Percentiles rank a stretch among this genome's conserved stretches.
Conservation (phyloP, 2,888 invertebrate species). For the Adela reaumurella region DNA sequence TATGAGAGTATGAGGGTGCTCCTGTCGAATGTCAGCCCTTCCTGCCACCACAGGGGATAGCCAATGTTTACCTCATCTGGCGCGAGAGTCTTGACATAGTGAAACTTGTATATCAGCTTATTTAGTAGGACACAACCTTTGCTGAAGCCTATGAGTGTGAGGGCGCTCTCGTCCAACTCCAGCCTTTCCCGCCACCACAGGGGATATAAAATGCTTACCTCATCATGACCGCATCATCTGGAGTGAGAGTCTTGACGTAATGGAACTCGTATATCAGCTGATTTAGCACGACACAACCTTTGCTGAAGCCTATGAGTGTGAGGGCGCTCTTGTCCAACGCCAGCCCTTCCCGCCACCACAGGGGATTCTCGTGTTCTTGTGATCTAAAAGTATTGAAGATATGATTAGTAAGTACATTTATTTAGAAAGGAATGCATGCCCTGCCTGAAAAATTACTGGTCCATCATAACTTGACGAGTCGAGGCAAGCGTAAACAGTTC, state of each 20-base stretch:
- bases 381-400: too few species aligned
- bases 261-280: conserved; percentile 85
- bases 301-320: conserved; percentile 81
- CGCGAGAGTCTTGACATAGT: conserved; percentile 65
- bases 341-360: conserved; percentile 60
- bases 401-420: too few species aligned
- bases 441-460: too few species aligned
- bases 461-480: too few species aligned
- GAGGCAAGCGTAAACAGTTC: too few species aligned
- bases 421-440: too few species aligned
- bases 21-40: too few species aligned
- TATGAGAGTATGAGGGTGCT: too few species aligned
- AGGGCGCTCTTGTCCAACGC: conserved; percentile 58
- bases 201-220: conserved; percentile 31
- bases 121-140: conserved; percentile 93
- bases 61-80: conserved; percentile 61
- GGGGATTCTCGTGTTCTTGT: conserved; percentile 23
- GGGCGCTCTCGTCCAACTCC: conserved; percentile 53
- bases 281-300: conserved; percentile 90
- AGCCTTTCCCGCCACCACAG: conserved; percentile 60
- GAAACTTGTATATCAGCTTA: conserved; percentile 84
- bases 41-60: too few species aligned
- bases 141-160: conserved; percentile 79
- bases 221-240: conserved; percentile 60
- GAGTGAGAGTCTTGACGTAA: conserved; percentile 64